phyloP scores from a whole-genome alignment of 2,797 vertebrate species.

The Lagodon rhomboides region DNA sequence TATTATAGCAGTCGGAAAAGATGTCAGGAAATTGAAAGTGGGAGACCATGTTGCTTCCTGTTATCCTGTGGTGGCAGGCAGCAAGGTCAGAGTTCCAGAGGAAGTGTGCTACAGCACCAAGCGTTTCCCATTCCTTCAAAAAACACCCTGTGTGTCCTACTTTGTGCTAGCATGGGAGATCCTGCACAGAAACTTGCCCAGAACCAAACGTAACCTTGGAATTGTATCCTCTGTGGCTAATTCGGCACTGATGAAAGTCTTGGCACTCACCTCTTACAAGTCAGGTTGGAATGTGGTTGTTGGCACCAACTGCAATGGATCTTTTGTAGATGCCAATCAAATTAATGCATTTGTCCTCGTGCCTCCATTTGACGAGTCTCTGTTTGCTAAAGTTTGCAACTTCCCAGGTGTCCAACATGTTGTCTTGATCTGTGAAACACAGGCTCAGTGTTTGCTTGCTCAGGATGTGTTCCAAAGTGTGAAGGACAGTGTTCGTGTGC shows the following conservation, averaged over 20 bases:
- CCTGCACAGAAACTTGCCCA: constrained; percentile 79
- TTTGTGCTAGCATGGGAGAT: constrained; percentile 89
- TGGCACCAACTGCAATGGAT: constrained; percentile 49
- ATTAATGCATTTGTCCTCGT: constrained; percentile 82
- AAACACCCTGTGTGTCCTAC: constrained; percentile 87
- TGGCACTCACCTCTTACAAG: constrained; percentile 70
- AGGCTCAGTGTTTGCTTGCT: constrained; percentile 41
- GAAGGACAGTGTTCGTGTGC: constrained; percentile 78
- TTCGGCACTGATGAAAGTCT: constrained; percentile 77
- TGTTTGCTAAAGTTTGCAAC: constrained; percentile 66
- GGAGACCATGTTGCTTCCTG: constrained; percentile 86
- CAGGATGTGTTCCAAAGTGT: constrained; percentile 64
- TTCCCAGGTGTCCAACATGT: constrained; percentile 77
- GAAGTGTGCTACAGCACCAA: constrained; percentile 85
- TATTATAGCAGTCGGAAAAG: constrained; percentile 79
- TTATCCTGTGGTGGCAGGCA: constrained; percentile 84
- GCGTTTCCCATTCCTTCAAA: constrained; percentile 81
- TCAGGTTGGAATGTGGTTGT: constrained; percentile 77
- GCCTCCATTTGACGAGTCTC: constrained; percentile 78
- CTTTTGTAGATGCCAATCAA: constrained; percentile 53
- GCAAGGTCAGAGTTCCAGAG: constrained; percentile 83
- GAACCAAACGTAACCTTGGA: constrained; percentile 75
- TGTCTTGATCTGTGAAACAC: constrained; percentile 80
- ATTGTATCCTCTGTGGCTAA: constrained; percentile 74
- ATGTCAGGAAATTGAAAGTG: constrained; percentile 84